These are phyloP conservation scores for Bombus confusus DNA, from an alignment of 1,140 invertebrate genomes.

Conservation along the genomic window DNA sequence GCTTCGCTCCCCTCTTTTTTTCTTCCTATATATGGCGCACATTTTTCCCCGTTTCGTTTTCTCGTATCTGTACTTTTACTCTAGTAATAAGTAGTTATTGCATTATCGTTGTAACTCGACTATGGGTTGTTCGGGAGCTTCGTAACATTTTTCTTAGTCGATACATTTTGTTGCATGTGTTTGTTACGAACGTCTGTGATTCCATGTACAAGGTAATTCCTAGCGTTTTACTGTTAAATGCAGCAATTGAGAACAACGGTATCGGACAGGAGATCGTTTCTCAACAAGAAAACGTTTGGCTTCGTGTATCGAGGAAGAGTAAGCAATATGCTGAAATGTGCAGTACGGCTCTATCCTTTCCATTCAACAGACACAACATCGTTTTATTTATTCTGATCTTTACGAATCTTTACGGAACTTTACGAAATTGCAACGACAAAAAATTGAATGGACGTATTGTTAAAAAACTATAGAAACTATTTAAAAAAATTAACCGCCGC, in stretches of 20 bases:
- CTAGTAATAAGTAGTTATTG: neutral
- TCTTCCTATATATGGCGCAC: too few relatives aligned
- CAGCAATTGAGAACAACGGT: neutral
- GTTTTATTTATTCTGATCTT: neutral
- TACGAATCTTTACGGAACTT: neutral
- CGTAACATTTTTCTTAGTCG: neutral
- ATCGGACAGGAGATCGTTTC: neutral
- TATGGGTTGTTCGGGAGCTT: neutral
- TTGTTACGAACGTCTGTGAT: neutral
- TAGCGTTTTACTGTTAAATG: neutral
- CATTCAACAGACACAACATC: neutral
- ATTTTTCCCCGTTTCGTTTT: constrained; percentile 18
- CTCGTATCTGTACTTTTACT: neutral
- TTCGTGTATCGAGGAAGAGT: neutral
- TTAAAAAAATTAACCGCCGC: neutral
- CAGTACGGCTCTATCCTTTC: neutral
- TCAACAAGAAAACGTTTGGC: neutral
- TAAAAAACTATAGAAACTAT: neutral
- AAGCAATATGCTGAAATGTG: too few relatives aligned
- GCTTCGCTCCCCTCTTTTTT: constrained; percentile 15
- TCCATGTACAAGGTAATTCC: neutral
- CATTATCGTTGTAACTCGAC: neutral
- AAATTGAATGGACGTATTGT: too few relatives aligned
- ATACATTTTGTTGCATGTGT: neutral
- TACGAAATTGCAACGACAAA: neutral